Conservation (phyloP, 1,140 invertebrate genomes). For the Stenopsyche tienmushanensis region DNA sequence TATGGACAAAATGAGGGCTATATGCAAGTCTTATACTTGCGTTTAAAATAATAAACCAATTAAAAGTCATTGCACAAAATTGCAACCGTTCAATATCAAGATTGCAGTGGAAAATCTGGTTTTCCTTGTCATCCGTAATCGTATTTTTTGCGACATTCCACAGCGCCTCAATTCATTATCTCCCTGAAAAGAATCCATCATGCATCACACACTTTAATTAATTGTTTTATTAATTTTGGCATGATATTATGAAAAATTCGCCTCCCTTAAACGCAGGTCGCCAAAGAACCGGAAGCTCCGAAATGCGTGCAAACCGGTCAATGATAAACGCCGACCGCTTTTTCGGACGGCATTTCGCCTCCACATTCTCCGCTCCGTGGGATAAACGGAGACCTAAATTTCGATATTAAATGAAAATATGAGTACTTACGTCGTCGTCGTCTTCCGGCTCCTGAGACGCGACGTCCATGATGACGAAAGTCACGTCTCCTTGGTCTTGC, state of each 20-base stretch:
- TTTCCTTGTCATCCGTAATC: not conserved
- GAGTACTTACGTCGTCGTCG: conserved; percentile 37
- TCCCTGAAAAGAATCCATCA: too few relatives aligned
- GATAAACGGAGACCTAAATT: too few relatives aligned
- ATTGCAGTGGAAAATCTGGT: not conserved
- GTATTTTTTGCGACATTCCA: not conserved
- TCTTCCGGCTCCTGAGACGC: conserved; percentile 21
- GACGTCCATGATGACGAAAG: conserved; percentile 33
- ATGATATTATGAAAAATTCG: too few relatives aligned
- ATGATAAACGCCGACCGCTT: not conserved
- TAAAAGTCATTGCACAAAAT: conserved; percentile 12
- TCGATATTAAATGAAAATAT: not conserved
- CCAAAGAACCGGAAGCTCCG: not conserved
- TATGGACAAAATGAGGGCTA: too few relatives aligned
- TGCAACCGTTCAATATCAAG: conserved; percentile 3
- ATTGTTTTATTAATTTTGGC: too few relatives aligned
- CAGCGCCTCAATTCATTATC: too few relatives aligned
- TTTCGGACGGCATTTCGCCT: too few relatives aligned
- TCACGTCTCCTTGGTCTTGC: conserved; percentile 19
- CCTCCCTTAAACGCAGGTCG: not conserved
- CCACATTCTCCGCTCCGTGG: too few relatives aligned
- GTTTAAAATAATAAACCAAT: conserved; percentile 12
- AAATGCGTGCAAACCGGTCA: not conserved
- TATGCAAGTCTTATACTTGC: too few relatives aligned
- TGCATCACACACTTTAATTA: too few relatives aligned